Percentiles rank a stretch among this genome's conserved stretches.
Conservation (phyloP, 2,113 vertebrate genomes). For the Phalacrocorax aristotelis region DNA sequence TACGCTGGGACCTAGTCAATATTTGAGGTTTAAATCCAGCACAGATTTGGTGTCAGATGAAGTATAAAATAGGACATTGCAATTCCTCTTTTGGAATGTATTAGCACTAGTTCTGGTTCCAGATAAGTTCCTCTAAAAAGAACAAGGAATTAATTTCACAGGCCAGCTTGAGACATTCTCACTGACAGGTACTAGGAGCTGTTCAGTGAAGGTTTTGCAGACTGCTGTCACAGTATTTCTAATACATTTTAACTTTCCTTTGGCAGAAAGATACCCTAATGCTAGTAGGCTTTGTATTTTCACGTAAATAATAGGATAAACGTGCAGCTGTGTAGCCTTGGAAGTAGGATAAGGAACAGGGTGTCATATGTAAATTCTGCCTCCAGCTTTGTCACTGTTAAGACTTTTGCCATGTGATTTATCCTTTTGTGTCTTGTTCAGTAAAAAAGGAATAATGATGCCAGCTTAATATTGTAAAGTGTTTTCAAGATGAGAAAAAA, state of each 20-base stretch:
- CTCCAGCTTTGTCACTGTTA: background rate
- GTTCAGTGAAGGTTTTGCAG: background rate
- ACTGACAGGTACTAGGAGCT: background rate
- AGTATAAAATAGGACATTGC: background rate
- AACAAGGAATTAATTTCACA: background rate
- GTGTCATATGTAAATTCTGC: background rate
- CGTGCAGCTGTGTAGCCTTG: background rate
- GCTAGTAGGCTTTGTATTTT: conserved; percentile 21
- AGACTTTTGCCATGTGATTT: background rate
- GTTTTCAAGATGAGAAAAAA: background rate
- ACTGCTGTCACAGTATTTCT: background rate
- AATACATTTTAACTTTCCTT: background rate
- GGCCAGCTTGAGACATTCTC: background rate
- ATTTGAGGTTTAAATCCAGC: conserved; percentile 3
- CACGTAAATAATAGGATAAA: conserved; percentile 22
- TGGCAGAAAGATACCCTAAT: background rate
- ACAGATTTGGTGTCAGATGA: background rate
- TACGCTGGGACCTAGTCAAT: background rate
- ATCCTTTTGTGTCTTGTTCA: background rate
- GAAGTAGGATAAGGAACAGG: background rate
- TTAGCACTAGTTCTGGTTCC: background rate
- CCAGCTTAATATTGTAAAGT: background rate
- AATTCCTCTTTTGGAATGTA: background rate
- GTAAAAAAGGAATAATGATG: background rate
- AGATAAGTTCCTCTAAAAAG: background rate